Evolutionary conservation across 2,797 vertebrate species (phyloP), one percentile per base, ranked within the genome.

Genomic region (Trachurus trachurus): DNA sequence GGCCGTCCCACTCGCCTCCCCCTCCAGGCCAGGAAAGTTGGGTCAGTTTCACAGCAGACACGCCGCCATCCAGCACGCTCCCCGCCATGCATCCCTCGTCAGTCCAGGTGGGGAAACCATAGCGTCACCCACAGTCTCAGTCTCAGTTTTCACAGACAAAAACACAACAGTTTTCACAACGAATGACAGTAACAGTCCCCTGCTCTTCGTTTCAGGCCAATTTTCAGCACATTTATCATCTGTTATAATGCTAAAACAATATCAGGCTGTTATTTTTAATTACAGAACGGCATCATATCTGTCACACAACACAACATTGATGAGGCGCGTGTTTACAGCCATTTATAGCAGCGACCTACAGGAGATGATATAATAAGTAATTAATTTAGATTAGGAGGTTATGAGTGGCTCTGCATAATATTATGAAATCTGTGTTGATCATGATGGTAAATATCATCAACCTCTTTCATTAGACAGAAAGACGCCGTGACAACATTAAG

Each of bases 21-120:
- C 97, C 96, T 91, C 97, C 97, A 2, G 95, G 97, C 91, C 98
- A 99, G 95, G 98, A 99, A 93, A 99, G 97, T 66, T 99, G 98
- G 98, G 98, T 99, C 96, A 99, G 98, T 96, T 99, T 99, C 94
- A 97, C 98, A 91, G 97, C 93, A 19, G 93, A 99, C 96, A 99
- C 98, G 70, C 98, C 98, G 83, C 97, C 98, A 92, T 97, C 97
- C 95, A 99, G 97, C 96, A 95, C 98, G 86, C 94, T 98, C 93
- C 98, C 98, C 92, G 92, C 95, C 92, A 96, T 98, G 96, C 98
- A 99, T 93, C 97, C 98, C 89, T 97, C 98, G 72, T 98, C 98
- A 94, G 96, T 97, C 94, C 98, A 99, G 98, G 98, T 99, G 91
- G 58, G 22, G 79, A 37, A 37, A 37, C 8, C 9, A 37, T 8